These are phyloP conservation scores for Rhodeus uyekii DNA, from an alignment of 2,797 vertebrate genomes.

Conservation along the genomic window DNA sequence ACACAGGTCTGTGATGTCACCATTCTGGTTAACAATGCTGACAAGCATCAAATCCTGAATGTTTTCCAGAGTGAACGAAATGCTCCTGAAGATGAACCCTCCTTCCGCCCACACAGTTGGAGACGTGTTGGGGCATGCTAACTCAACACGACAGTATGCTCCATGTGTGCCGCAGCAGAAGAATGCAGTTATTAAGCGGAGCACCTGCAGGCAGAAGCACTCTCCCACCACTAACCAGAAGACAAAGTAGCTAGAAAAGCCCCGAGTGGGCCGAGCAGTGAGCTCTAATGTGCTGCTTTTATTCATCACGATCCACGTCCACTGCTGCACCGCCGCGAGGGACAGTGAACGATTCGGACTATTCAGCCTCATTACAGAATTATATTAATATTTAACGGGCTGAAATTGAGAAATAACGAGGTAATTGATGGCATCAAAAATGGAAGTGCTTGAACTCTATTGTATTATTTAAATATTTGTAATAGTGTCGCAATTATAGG, in stretches of 20 bases:
- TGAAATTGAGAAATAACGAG: slow-evolving; percentile 81
- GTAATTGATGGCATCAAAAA: slow-evolving; percentile 79
- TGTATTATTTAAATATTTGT: slow-evolving; percentile 71
- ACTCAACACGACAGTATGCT: slow-evolving; percentile 59
- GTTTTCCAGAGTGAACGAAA: slow-evolving; percentile 13
- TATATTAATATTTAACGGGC: slow-evolving; percentile 81
- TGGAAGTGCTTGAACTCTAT: slow-evolving; percentile 74
- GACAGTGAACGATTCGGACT: slow-evolving; percentile 82
- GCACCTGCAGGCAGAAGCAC: slow-evolving; percentile 73
- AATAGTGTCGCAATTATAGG: slow-evolving; percentile 59
- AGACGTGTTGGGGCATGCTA: slow-evolving; percentile 61
- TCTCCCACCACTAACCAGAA: slow-evolving; percentile 66
- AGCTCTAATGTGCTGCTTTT: slow-evolving; percentile 77
- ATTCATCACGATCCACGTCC: slow-evolving; percentile 76
- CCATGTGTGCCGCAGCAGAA: slow-evolving; percentile 63
- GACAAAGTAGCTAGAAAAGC: slow-evolving; percentile 67
- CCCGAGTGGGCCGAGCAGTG: slow-evolving; percentile 67
- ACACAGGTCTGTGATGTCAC: background rate
- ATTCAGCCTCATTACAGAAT: slow-evolving; percentile 82
- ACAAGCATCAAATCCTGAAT: slow-evolving; percentile 1
- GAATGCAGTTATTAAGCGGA: slow-evolving; percentile 72
- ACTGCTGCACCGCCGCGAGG: slow-evolving; percentile 75
- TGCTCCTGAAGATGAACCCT: slow-evolving; percentile 16
- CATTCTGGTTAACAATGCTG: background rate
- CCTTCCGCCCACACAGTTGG: slow-evolving; percentile 43